These are phyloP conservation scores for Enhydra lutris DNA, from an alignment of 2,113 vertebrate species.

Conservation along the genomic window DNA sequence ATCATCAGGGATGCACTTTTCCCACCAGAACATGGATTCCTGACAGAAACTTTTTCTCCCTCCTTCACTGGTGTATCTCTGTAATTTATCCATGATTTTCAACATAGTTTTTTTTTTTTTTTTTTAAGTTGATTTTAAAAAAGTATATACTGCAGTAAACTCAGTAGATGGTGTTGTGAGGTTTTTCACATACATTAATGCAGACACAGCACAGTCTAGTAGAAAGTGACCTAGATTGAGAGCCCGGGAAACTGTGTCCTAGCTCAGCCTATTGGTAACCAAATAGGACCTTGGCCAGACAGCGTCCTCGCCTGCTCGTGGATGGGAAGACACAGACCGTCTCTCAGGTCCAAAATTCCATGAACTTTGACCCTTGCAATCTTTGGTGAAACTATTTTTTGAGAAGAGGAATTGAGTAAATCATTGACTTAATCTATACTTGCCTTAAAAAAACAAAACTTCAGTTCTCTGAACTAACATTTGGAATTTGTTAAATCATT, in stretches of 20 bases:
- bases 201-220: not conserved
- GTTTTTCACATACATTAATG: not conserved
- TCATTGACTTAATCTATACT: constrained; percentile 73
- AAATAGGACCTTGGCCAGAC: not conserved
- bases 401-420: constrained; percentile 58
- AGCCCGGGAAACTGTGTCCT: not conserved
- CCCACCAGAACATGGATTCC: not conserved
- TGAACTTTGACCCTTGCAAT: constrained; percentile 32
- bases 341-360: not conserved
- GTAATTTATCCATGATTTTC: not conserved
- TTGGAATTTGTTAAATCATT: constrained; percentile 83
- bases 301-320: not conserved
- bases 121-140: not conserved
- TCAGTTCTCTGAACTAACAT: constrained; percentile 62
- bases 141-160: not conserved
- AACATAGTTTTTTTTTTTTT: not conserved
- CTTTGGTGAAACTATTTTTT: constrained; percentile 1
- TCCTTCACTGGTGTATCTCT: not conserved
- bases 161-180: not conserved
- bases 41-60: not conserved
- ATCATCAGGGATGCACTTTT: not conserved
- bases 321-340: not conserved
- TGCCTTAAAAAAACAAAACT: constrained; percentile 67
- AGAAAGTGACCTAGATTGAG: not conserved
- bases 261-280: not conserved